A percentile compares a stretch with the other conserved stretches of the same genome.
phyloP scores from a whole-genome alignment of 2,888 invertebrate genomes.

The Chaetogeoica ovagalla region DNA sequence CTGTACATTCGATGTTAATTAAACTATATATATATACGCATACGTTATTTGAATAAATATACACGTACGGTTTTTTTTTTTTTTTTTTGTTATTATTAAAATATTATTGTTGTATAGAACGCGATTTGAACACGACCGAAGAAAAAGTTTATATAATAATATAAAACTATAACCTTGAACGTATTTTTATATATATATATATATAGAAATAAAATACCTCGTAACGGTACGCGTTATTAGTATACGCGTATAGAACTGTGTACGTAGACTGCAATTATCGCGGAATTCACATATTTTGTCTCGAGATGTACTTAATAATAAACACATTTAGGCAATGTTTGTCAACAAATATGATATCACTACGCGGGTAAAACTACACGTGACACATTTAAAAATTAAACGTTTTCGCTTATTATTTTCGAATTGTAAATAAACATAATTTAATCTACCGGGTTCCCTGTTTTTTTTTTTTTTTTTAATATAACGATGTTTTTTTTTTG shows the following conservation, averaged over 20 bases:
- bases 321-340: constrained; percentile 12
- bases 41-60: too few relatives aligned
- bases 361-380: neutral
- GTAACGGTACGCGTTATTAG: too few relatives aligned
- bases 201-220: too few relatives aligned
- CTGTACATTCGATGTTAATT: neutral
- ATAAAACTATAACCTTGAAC: too few relatives aligned
- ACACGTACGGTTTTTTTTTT: too few relatives aligned
- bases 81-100: too few relatives aligned
- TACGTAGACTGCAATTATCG: neutral
- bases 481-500: neutral
- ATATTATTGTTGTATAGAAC: too few relatives aligned
- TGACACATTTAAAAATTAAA: constrained; percentile 12
- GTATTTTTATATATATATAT: too few relatives aligned
- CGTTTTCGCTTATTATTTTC: neutral
- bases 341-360: constrained; percentile 3
- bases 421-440: constrained; percentile 8
- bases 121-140: too few relatives aligned
- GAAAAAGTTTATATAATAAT: too few relatives aligned
- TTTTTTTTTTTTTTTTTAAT: too few relatives aligned
- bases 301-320: neutral
- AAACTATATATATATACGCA: neutral
- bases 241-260: too few relatives aligned
- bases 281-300: constrained; percentile 6
- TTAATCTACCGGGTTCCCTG: neutral